These are phyloP conservation scores for Regulus satrapa DNA, from an alignment of 2,113 vertebrate genomes.

Conservation along the genomic window DNA sequence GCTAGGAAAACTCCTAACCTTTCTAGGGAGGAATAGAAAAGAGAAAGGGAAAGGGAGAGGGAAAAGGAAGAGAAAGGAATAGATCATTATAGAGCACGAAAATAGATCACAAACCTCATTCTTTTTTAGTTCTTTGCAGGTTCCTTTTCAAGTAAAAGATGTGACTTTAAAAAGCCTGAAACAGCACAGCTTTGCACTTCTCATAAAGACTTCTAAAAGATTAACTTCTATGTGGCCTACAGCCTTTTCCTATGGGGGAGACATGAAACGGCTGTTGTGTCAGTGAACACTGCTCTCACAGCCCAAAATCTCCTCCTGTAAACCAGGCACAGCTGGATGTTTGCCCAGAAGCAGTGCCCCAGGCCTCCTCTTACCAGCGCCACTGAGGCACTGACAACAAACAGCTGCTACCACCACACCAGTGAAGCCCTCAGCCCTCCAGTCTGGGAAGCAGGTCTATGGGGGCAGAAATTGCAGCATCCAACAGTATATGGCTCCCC, in stretches of 20 bases:
- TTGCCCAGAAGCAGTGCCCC: neutral
- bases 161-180: neutral
- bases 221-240: neutral
- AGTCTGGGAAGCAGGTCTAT: neutral
- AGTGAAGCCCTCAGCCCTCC: neutral
- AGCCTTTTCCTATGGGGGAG: neutral
- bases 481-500: neutral
- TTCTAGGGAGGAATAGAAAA: neutral
- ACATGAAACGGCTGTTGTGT: neutral
- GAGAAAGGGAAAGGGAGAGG: neutral
- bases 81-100: neutral
- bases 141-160: neutral
- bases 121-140: neutral
- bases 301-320: neutral
- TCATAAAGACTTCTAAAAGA: neutral
- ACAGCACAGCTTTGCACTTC: neutral
- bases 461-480: neutral
- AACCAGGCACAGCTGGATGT: neutral
- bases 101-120: neutral
- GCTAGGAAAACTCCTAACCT: neutral
- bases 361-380: neutral
- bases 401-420: neutral
- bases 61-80: neutral
- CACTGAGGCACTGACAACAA: accelerated
- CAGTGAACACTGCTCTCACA: neutral